These are phyloP conservation scores for Sminthurides bifidus DNA, from an alignment of 1,140 invertebrate genomes.

Conservation along the genomic window DNA sequence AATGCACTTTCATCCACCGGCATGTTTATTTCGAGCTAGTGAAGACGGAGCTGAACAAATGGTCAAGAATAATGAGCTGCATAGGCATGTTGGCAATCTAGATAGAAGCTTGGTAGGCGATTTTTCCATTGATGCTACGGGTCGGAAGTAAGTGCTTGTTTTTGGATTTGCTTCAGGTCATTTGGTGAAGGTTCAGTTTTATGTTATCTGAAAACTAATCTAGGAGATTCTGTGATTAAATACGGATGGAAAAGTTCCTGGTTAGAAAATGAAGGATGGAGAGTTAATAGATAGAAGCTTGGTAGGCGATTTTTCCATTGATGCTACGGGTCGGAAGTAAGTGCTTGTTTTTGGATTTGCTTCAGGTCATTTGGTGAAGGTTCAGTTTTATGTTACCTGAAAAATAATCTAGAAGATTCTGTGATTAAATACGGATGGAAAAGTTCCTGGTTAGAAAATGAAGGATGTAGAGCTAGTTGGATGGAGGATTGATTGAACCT, in stretches of 20 bases:
- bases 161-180: neutral
- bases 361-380: too few relatives aligned
- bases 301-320: too few relatives aligned
- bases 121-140: neutral
- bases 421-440: constrained; percentile 75
- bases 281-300: too few relatives aligned
- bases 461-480: constrained; percentile 60
- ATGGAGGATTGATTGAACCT: constrained; percentile 11
- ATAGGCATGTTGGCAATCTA: constrained; percentile 53
- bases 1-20: constrained; percentile 72
- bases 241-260: constrained; percentile 62
- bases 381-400: constrained; percentile 54
- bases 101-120: neutral
- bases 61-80: constrained; percentile 58
- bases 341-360: too few relatives aligned
- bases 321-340: too few relatives aligned
- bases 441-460: constrained; percentile 59
- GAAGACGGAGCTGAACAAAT: constrained; percentile 60
- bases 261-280: constrained; percentile 59
- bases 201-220: constrained; percentile 54
- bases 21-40: constrained; percentile 73
- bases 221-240: constrained; percentile 84
- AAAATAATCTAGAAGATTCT: constrained; percentile 69
- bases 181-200: constrained; percentile 66
- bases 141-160: neutral